These are phyloP conservation scores for Catocala nupta DNA, from an alignment of 2,888 invertebrate species.

Conservation along the genomic window DNA sequence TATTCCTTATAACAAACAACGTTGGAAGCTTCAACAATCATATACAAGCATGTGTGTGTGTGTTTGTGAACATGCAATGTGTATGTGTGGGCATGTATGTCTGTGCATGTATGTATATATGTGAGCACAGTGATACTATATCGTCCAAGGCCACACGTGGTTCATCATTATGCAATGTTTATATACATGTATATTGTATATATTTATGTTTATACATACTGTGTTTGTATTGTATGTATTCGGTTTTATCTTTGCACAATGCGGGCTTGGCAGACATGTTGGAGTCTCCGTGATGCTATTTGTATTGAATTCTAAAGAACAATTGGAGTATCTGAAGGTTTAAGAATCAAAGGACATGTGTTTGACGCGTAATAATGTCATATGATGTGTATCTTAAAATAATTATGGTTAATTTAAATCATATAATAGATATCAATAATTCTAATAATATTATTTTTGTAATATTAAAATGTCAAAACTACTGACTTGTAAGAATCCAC, in stretches of 20 bases:
- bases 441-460: no score
- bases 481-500: no score
- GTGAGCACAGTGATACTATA: conserved; percentile 37
- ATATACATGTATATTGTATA: conserved; percentile 7
- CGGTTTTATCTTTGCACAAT: conserved; percentile 2
- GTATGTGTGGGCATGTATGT: conserved; percentile 14
- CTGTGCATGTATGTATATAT: conserved; percentile 16
- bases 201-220: conserved; percentile 5
- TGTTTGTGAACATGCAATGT: conserved; percentile 2
- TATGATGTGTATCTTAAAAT: no score
- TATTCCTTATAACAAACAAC: no score
- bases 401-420: no score
- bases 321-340: no score
- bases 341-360: no score
- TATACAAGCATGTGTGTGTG: conserved; percentile 21
- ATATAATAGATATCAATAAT: no score
- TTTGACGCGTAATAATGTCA: no score
- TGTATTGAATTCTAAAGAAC: no score
- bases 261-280: conserved; percentile 2
- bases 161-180: conserved; percentile 38
- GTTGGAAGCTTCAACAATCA: no score
- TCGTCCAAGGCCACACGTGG: conserved; percentile 50
- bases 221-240: not conserved
- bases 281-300: conserved; percentile 5
- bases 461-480: no score